Base-by-base conservation (phyloP, 1,140 invertebrate genomes). In the Augochlora pura region DNA sequence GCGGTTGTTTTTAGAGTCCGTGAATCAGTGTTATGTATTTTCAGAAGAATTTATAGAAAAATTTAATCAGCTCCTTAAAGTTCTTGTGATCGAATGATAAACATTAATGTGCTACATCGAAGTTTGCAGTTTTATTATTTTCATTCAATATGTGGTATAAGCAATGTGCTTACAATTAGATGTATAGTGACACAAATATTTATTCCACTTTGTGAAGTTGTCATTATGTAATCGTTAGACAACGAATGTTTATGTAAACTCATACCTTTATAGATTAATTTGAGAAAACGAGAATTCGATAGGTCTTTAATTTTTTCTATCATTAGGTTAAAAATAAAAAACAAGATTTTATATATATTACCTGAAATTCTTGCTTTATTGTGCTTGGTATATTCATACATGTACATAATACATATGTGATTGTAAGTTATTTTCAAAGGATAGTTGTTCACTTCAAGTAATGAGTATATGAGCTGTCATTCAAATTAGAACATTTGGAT, bases 201-300 rank as follows among this genome's bases (percentile, higher is more conserved):
- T 83, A 85, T 85, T 82, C 54, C 63, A 60, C 60, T 62, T 49
- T 46, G 70, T 49, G 66, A 21, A 70, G 64, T 75, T 86, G 16
- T 80, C 60, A 81, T 86, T 86, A 86, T 59, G 66, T 86, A 86
- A 86, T 86, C 63, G 25, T 57, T n/a, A n/a, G 18, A 57, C 21
- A n/a, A 21, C 9, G n/a, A 57, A 57, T 57, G 54, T 57, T 57
- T 57, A 57, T 57, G 54, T 57, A 57, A 57, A 57, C 8, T 57
- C 21, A 7, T n/a, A 57, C 18, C n/a, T 57, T 57, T n/a, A n/a
- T 57, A n/a, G 8, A n/a, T 9, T n/a, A n/a, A 57, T n/a, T 57
- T 57, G 9, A 0, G 54, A 8, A n/a, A 57, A 57, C n/a, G n/a
- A 21, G 8, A 57, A n/a, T 57, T 57, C 18, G 54, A 23, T 2